phyloP scores from a whole-genome alignment of 2,888 invertebrate species.

The Malthinus flaveolus region DNA sequence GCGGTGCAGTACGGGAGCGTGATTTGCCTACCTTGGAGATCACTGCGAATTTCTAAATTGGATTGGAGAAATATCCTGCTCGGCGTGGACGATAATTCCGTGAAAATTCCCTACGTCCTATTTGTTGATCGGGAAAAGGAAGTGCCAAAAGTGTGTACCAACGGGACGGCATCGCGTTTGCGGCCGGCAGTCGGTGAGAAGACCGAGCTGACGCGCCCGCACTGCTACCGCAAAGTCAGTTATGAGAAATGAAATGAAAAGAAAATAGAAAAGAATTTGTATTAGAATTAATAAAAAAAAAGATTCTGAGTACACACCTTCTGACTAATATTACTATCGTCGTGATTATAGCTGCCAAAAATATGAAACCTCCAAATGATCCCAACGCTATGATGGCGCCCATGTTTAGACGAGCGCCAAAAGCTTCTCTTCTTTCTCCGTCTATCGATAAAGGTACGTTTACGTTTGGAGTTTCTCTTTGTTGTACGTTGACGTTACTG shows the following conservation, averaged over 20 bases:
- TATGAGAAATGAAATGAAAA: conserved; percentile 23
- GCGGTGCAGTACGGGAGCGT: conserved; percentile 40
- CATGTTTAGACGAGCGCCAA: conserved; percentile 75
- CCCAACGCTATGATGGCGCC: conserved; percentile 88
- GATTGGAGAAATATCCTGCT: conserved; percentile 90
- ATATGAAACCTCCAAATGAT: conserved; percentile 89
- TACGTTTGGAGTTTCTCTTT: conserved; percentile 68
- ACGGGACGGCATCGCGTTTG: conserved; percentile 72
- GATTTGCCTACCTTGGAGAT: conserved; percentile 29
- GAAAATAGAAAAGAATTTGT: conserved; percentile 15
- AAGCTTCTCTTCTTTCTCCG: conserved; percentile 60
- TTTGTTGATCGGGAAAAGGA: conserved; percentile 92
- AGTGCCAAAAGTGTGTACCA: conserved; percentile 90
- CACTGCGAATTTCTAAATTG: conserved; percentile 58
- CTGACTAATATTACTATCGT: conserved; percentile 85
- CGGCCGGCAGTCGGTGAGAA: conserved; percentile 56
- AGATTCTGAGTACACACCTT: conserved; percentile 64
- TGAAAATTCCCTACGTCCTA: conserved; percentile 82
- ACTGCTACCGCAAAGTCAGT: conserved; percentile 38
- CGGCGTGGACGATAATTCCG: conserved; percentile 73
- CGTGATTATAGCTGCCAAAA: conserved; percentile 85
- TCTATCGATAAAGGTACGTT: conserved; percentile 70
- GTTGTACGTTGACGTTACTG: conserved; percentile 55
- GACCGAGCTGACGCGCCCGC: conserved; percentile 55
- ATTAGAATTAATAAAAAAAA: not conserved